Conservation (phyloP, 2,113 vertebrate species). For the Strigops habroptila region DNA sequence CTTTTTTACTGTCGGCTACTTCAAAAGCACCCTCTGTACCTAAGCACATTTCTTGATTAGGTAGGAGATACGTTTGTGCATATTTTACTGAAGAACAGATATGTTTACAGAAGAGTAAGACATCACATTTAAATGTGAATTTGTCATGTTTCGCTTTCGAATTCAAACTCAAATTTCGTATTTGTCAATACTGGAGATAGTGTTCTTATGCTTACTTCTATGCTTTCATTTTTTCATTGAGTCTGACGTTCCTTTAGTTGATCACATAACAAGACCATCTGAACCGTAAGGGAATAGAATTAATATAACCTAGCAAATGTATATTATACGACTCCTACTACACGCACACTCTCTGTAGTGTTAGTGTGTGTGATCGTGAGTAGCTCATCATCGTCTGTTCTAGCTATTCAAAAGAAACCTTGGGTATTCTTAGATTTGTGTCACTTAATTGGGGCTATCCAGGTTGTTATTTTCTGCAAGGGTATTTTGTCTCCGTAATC, state of each 20-base stretch:
- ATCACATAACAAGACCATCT: background rate
- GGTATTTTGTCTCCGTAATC: background rate
- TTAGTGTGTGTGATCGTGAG: background rate
- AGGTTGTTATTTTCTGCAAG: background rate
- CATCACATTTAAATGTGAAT: background rate
- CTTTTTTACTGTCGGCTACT: background rate
- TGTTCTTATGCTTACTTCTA: background rate
- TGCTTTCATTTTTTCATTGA: background rate
- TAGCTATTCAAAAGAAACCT: background rate
- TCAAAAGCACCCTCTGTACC: background rate
- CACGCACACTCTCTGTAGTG: background rate
- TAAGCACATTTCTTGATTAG: background rate
- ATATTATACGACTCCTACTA: background rate
- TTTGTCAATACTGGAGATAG: background rate
- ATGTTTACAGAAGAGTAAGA: background rate
- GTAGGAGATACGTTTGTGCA: background rate
- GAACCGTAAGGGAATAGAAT: background rate
- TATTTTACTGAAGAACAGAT: background rate
- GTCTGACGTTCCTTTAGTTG: background rate
- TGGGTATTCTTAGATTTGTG: background rate
- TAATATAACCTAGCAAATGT: background rate
- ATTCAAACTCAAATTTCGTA: background rate
- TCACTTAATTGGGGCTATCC: background rate
- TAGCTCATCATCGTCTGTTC: background rate
- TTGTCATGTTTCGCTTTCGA: background rate